These are phyloP conservation scores for Halisarca cf. caerulea DNA, from an alignment of 37 sponge, comb jelly and placozoan species.

Conservation along the genomic window DNA sequence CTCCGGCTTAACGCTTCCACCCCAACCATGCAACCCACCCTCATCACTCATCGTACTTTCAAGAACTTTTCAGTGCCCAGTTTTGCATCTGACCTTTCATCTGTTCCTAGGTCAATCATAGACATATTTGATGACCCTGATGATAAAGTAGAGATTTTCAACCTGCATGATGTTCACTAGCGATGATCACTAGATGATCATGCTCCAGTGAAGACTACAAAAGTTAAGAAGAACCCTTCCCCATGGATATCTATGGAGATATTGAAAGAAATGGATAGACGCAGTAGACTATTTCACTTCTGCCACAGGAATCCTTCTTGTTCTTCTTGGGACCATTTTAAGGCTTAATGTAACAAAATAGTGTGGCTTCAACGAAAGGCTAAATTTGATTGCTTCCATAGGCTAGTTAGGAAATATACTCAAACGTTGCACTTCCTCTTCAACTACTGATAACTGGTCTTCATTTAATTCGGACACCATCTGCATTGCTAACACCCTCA, in stretches of 20 bases:
- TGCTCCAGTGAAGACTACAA: background rate
- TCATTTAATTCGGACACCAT: background rate
- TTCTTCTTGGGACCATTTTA: background rate
- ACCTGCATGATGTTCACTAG: background rate
- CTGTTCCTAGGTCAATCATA: background rate
- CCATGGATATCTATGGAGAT: background rate
- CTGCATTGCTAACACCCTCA: background rate
- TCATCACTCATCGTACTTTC: background rate
- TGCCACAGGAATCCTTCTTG: background rate
- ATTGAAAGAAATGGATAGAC: background rate
- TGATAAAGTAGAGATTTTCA: background rate
- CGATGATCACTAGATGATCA: background rate
- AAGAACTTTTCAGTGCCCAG: background rate
- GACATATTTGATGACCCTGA: background rate
- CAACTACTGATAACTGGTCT: background rate
- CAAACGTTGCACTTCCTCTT: background rate
- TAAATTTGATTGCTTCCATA: background rate
- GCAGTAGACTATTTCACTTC: background rate
- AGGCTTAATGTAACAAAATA: background rate
- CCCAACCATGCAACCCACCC: background rate
- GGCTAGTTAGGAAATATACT: background rate
- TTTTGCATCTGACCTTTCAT: background rate
- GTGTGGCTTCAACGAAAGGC: background rate
- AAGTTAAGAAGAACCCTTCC: background rate
- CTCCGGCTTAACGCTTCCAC: background rate